Percentiles rank a stretch among this genome's conserved stretches.
Conservation (phyloP, 2,113 vertebrate genomes). For the Saccopteryx leptura region DNA sequence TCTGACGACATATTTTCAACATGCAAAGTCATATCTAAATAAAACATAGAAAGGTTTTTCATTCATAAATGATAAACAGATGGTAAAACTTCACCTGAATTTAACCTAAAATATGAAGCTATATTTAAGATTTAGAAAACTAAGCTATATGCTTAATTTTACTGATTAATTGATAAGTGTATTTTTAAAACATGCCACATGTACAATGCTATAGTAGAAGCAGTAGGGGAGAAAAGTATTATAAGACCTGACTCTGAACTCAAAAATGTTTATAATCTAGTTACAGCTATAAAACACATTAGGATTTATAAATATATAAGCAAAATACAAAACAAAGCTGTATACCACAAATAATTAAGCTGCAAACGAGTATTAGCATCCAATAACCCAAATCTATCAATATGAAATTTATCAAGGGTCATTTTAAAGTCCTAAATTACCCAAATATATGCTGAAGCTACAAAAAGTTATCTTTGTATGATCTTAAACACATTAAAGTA, state of each 20-base stretch:
- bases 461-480: neutral
- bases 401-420: neutral
- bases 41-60: neutral
- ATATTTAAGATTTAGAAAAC: neutral
- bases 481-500: neutral
- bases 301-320: neutral
- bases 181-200: neutral
- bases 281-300: neutral
- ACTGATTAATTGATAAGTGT: neutral
- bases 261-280: neutral
- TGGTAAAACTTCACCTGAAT: neutral
- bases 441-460: neutral
- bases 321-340: neutral
- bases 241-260: neutral
- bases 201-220: neutral
- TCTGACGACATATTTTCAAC: neutral
- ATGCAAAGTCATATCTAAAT: neutral
- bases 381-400: neutral
- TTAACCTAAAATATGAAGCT: neutral
- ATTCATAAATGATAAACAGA: neutral
- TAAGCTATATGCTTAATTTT: neutral
- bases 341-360: rapidly evolving
- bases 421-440: neutral
- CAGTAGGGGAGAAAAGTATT: neutral
- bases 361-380: neutral